These are phyloP conservation scores for Haliaeetus albicilla DNA, from an alignment of 2,797 vertebrate species.

Conservation along the genomic window DNA sequence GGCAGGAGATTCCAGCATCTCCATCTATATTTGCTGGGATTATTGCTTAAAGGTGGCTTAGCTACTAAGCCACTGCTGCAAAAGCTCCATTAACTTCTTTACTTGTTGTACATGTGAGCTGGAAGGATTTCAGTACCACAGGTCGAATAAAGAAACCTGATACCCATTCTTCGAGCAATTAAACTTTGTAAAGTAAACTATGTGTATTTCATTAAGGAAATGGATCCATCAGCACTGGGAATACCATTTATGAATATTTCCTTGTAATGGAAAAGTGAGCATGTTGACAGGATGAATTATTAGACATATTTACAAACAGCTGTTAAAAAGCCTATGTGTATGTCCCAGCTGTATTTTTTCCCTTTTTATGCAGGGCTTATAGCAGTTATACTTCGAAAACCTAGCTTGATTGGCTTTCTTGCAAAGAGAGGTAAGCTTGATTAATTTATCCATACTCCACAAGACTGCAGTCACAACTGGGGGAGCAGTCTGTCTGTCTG, in stretches of 20 bases:
- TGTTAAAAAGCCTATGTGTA: conserved; percentile 29
- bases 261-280: conserved; percentile 36
- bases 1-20: conserved; percentile 30
- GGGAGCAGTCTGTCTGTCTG: neutral
- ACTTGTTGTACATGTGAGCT: conserved; percentile 37
- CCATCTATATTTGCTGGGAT: conserved; percentile 43
- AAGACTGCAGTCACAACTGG: neutral
- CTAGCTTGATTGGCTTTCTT: conserved; percentile 14
- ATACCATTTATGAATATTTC: conserved; percentile 30
- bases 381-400: neutral
- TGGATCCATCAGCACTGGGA: conserved; percentile 59
- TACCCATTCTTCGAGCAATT: conserved; percentile 67
- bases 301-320: conserved; percentile 64
- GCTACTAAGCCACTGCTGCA: conserved; percentile 63
- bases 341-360: neutral
- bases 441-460: neutral
- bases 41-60: conserved; percentile 66
- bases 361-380: neutral
- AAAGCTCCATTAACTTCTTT: conserved; percentile 61
- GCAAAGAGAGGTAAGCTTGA: neutral
- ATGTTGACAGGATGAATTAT: conserved; percentile 59
- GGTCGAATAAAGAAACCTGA: conserved; percentile 63
- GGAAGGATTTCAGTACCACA: conserved; percentile 56
- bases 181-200: conserved; percentile 71
- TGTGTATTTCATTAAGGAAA: conserved; percentile 72